These are phyloP conservation scores for Drosophila suboccidentalis DNA, from an alignment of 2,888 invertebrate species.

Conservation along the genomic window DNA sequence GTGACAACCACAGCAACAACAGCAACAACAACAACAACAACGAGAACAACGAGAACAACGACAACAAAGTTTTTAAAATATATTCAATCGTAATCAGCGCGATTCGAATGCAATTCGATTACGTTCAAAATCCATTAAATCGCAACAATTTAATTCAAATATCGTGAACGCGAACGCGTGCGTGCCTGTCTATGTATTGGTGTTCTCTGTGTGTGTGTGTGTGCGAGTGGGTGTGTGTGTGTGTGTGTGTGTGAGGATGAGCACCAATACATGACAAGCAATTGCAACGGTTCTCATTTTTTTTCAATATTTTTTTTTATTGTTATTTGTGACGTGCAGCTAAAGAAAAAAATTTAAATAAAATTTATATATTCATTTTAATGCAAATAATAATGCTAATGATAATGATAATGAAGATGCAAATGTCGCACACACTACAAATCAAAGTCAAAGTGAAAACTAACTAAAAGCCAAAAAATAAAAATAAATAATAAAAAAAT, in stretches of 20 bases:
- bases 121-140: conserved; percentile 39
- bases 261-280: conserved; percentile 5
- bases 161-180: conserved; percentile 43
- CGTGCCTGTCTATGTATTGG: conserved; percentile 34
- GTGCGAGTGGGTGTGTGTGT: conserved; percentile 3
- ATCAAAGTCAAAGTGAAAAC: conserved; percentile 57
- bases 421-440: conserved; percentile 30
- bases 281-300: conserved; percentile 19
- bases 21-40: conserved; percentile 2
- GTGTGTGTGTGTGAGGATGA: background rate
- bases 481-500: background rate
- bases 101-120: conserved; percentile 29
- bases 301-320: conserved; percentile 43
- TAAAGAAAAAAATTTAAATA: conserved; percentile 5
- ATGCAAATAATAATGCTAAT: conserved; percentile 3
- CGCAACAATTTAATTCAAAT: conserved; percentile 36
- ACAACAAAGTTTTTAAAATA: background rate
- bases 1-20: conserved; percentile 30
- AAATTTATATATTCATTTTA: background rate
- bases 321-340: conserved; percentile 39
- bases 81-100: conserved; percentile 12
- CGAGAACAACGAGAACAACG: conserved; percentile 11
- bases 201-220: conserved; percentile 10
- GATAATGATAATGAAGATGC: conserved; percentile 31
- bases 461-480: conserved; percentile 36